Percentiles rank a stretch among this genome's conserved stretches.
These are phyloP conservation scores for Rotaria magnacalcarata DNA, from an alignment of 2,888 invertebrate species.

Conservation along the genomic window DNA sequence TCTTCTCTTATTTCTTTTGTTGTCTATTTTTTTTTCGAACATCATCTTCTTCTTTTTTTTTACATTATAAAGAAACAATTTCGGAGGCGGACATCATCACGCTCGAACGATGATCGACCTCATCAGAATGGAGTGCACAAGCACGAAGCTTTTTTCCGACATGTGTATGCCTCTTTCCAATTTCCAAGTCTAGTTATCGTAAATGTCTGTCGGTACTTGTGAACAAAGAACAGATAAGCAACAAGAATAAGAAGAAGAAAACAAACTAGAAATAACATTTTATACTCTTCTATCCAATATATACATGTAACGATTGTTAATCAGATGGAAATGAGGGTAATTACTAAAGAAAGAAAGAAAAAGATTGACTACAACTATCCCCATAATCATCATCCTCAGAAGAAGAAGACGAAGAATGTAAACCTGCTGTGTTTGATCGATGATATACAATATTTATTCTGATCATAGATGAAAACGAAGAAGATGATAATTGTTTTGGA, in stretches of 20 bases:
- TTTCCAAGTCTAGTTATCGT: not conserved
- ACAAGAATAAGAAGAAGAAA: not conserved
- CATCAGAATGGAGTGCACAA: not conserved
- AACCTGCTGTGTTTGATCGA: constrained; percentile 6
- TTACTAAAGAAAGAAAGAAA: not conserved
- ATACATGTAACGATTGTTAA: constrained; percentile 3
- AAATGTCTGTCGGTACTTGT: not conserved
- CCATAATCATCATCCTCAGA: not conserved
- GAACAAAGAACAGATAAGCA: not conserved
- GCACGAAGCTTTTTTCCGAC: constrained; percentile 15
- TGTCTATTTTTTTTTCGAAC: not conserved
- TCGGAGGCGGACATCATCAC: constrained; percentile 4
- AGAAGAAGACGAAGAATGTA: not conserved
- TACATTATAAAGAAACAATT: not conserved
- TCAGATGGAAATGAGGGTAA: not conserved
- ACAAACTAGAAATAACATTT: not conserved
- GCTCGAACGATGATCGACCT: constrained; percentile 14
- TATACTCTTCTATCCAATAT: not conserved
- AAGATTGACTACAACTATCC: not conserved
- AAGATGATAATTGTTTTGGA: constrained; percentile 3
- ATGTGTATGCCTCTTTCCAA: not conserved
- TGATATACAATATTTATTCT: constrained; percentile 1
- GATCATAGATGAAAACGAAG: not conserved
- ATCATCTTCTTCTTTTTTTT: not conserved
- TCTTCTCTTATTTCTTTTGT: not conserved